Base-by-base conservation (phyloP, 2,888 invertebrate genomes). In the Eupithecia dodoneata region DNA sequence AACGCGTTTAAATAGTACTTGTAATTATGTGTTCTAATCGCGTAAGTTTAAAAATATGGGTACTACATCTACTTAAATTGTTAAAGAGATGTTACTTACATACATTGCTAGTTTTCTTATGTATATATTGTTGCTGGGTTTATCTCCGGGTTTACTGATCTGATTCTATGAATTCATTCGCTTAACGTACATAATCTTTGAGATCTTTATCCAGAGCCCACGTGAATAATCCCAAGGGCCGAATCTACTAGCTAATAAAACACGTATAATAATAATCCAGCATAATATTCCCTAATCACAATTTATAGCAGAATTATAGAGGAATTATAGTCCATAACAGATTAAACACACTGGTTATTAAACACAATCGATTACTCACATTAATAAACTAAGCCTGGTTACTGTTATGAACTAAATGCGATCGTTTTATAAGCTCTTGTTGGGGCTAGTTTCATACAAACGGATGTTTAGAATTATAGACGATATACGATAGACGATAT, bases 391-490 rank as follows among this genome's bases (percentile, higher is more conserved):
- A 80, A 82, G 78, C 81, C 82, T 80, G 81, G 83, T 82, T 80
- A 81, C 76, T 76, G 81, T 79, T 82, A 81, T 83, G 78, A 83
- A 82, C 85, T 86, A 86, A 85, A 85, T 83, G 85, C 85, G 85
- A 85, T 83, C 81, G 83, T 84, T 85, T 83, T 87, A 85, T 85
- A 69, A 10, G 42, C 10, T 42, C 10, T 69, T 4, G 69, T 41
- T 66, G 18, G 69, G 12, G 42, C 42, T 4, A 5, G 41, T 66
- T 69, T 69, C 69, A 45, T 69, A 69, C 69, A 69, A 69, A 69
- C 69, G 42, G 41, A 41, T 66, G 41, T 66, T 41, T 13, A 15
- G 42, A n/a, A n/a, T n/a, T 15, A 42, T 66, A 30, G 4, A 30
- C 10, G 41, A 2, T 30, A 30, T 1, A 30, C 30, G 30, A 1